Evolutionary conservation across 2,113 vertebrate genomes (phyloP), one percentile per base, ranked within the genome.

Genomic region (Burhinus bistriatus): DNA sequence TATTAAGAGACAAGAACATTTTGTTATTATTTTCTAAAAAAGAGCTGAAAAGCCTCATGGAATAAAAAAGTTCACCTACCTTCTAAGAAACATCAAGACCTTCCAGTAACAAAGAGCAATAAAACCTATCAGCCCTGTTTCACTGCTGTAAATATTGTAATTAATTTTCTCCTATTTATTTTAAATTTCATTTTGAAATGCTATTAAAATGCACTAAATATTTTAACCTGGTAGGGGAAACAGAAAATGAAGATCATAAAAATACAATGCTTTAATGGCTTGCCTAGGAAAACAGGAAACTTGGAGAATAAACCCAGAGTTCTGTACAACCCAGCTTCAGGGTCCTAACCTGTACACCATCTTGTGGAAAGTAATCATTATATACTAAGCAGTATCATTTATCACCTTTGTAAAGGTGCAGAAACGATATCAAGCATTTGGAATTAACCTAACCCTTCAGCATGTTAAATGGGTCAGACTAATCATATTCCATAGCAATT

Each of bases 361-460:
- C 54, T 54, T 55, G 45, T 4, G 5, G 90, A 83, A 96, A 83
- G 38, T 51, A 96, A 94, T 92, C 62, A 93, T 38, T 80, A 42
- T 30, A 85, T 54, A 75, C 54, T 95, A 84, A 90, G 66, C 45
- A 58, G 45, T 57, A 93, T 76, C 70, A 93, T 95, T 96, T 96
- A 91, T 94, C 93, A 89, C 65, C 81, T 95, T 90, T 83, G 23
- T 79, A 85, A 91, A 89, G 27, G 70, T 86, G 75, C 19, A 86
- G 66, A 92, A 86, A 88, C 49, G 88, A 59, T 69, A 95, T 55
- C 44, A 95, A 94, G 64, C 54, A 62, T 65, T 86, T 90, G 72
- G 75, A 92, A 94, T 92, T 83, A 96, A 94, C 87, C 62, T 89
- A 93, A 83, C 57, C 66, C 49, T 93, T 93, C 83, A 91, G 58